Evolutionary conservation across 2,888 invertebrate genomes (phyloP), one percentile per base, ranked within the genome.

Genomic region (Perizoma flavofasciatum): DNA sequence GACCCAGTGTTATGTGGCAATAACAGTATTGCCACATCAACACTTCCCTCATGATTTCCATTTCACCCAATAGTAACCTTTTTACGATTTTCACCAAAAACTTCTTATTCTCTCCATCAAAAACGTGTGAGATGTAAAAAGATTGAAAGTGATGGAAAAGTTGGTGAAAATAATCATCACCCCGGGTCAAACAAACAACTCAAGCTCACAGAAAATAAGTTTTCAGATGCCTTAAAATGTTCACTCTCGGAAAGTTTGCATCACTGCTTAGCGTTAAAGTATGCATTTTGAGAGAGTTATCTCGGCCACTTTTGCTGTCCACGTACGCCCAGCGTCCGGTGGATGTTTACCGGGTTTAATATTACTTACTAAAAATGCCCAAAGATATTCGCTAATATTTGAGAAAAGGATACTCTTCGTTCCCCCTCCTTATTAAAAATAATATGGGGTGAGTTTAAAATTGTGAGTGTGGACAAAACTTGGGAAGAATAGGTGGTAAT

Each of bases 251-350:
- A 73, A 87, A 89, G 88, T 86, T 87, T 83, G 83, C 84, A 81
- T 79, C 79, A 80, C 80, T 84, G 86, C 83, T 87, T 82, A 85
- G 82, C 81, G 86, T 79, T 89, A 85, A 89, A 89, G 88, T 89
- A 89, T 90, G 88, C 86, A 89, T 88, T 83, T 82, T 81, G 83
- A 79, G 75, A 81, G 71, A 85, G 82, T 85, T 89, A 85, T 85
- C 88, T 85, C 81, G 82, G 78, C 81, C 83, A 85, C 83, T 89
- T 83, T 83, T 81, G 79, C 82, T 77, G 78, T 78, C 70, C 81
- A 79, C 79, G 75, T 59, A 64, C 49, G 70, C 70, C 65, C 63
- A 65, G 71, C 75, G 75, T 71, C 74, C 74, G 77, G 72, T 77
- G 71, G 73, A 70, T 82, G 84, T 84, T 85, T 85, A 85, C 78